Evolutionary conservation across 53 echinoderm and acorn worm species (phyloP).

Genomic region (Zoroaster sp.): DNA sequence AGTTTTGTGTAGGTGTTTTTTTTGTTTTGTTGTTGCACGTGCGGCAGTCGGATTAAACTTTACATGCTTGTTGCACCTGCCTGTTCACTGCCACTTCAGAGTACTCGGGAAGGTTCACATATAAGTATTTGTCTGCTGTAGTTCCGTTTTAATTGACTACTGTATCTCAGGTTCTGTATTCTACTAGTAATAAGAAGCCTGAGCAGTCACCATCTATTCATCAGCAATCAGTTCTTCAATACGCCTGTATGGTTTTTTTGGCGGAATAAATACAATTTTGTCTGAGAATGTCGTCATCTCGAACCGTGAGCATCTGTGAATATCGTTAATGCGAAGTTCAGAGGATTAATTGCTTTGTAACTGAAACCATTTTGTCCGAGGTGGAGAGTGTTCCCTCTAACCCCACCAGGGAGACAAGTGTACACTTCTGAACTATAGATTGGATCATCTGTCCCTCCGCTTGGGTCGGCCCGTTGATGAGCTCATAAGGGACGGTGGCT

Average conservation of each 20-base stretch:
- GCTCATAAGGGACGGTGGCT: neutral
- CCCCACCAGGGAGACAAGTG: neutral
- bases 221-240: neutral
- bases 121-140: neutral
- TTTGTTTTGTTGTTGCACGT: slow-evolving; percentile 39
- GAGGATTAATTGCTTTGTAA: slow-evolving; percentile 3
- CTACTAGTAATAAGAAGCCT: neutral
- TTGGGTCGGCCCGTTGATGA: neutral
- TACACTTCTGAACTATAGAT: neutral
- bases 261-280: neutral
- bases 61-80: slow-evolving; percentile 1
- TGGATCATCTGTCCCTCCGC: neutral
- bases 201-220: neutral
- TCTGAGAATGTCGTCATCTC: neutral
- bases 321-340: slow-evolving; percentile 4
- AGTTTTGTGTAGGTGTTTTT: neutral
- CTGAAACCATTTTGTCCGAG: slow-evolving; percentile 2
- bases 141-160: neutral
- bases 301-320: neutral
- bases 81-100: neutral
- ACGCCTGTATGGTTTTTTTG: neutral
- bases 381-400: neutral
- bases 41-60: neutral
- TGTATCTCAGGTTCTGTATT: neutral
- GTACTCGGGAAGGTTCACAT: neutral